Percentiles rank a stretch among this genome's conserved stretches.
Evolutionary conservation across 2,113 vertebrate species (phyloP).

Genomic region (Galeopterus variegatus): DNA sequence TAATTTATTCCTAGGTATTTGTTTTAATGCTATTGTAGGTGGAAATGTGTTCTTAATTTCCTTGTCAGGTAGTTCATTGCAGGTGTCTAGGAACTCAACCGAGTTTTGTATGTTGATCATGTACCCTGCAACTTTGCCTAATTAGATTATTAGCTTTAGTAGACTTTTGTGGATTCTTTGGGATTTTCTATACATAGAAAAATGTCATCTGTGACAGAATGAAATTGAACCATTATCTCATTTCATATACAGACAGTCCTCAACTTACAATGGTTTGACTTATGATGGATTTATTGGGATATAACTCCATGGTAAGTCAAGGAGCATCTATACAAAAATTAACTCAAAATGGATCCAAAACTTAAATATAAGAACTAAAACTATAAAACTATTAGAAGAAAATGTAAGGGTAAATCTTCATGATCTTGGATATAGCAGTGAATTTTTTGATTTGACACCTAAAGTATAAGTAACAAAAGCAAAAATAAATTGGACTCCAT

Average conservation of each 20-base stretch:
- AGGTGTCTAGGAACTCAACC: constrained; percentile 14
- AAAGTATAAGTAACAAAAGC: neutral
- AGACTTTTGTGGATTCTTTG: neutral
- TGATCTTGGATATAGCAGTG: neutral
- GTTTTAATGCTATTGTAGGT: neutral
- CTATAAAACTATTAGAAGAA: constrained; percentile 14
- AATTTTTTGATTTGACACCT: neutral
- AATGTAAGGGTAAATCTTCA: neutral
- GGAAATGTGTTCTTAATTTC: constrained; percentile 40
- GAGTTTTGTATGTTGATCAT: neutral
- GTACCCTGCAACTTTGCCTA: neutral
- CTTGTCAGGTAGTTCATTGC: neutral
- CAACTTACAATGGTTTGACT: too few species aligned
- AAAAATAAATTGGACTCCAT: neutral
- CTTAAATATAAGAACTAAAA: neutral
- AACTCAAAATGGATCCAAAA: neutral
- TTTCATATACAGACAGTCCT: neutral
- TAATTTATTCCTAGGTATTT: neutral
- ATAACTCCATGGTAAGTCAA: too few species aligned
- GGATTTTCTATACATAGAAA: constrained; percentile 15
- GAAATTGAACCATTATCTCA: neutral
- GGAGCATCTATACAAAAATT: neutral
- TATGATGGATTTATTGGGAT: too few species aligned
- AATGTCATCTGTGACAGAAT: neutral
- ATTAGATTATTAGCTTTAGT: constrained; percentile 8